Percentiles rank a stretch among this genome's conserved stretches.
Conservation (phyloP, 2,888 invertebrate species). For the Lithophane socia region DNA sequence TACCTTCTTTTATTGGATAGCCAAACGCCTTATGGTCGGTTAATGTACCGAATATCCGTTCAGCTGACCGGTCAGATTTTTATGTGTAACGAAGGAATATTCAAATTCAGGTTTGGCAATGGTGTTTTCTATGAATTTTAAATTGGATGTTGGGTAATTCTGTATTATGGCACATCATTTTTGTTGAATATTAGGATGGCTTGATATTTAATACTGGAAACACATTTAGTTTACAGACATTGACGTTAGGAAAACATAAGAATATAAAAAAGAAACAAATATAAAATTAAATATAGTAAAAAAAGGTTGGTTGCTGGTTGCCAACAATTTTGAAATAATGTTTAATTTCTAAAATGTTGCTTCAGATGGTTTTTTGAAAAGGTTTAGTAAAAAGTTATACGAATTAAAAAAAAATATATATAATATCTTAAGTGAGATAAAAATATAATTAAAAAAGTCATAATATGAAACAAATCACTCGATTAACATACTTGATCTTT, state of each 20-base stretch:
- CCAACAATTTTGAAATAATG: neutral
- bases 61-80: slow-evolving; percentile 53
- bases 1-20: slow-evolving; percentile 75
- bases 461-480: neutral
- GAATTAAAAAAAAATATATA: neutral
- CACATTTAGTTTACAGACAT: too few relatives aligned
- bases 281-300: too few relatives aligned
- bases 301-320: too few relatives aligned
- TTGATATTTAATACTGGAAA: too few relatives aligned
- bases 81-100: slow-evolving; percentile 35
- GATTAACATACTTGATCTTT: neutral
- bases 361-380: neutral
- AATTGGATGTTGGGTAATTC: slow-evolving; percentile 9
- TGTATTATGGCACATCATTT: neutral
- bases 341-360: too few relatives aligned
- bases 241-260: too few relatives aligned
- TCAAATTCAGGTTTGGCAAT: slow-evolving; percentile 29
- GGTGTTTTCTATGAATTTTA: slow-evolving; percentile 48
- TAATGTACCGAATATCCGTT: slow-evolving; percentile 64
- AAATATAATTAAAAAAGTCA: neutral
- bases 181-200: too few relatives aligned
- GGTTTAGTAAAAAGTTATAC: neutral
- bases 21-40: slow-evolving; percentile 57
- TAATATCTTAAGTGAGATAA: neutral
- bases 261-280: too few relatives aligned